Percentiles rank a stretch among this genome's conserved stretches.
Conservation (phyloP, 2,113 vertebrate species). For the Neotragus moschatus region DNA sequence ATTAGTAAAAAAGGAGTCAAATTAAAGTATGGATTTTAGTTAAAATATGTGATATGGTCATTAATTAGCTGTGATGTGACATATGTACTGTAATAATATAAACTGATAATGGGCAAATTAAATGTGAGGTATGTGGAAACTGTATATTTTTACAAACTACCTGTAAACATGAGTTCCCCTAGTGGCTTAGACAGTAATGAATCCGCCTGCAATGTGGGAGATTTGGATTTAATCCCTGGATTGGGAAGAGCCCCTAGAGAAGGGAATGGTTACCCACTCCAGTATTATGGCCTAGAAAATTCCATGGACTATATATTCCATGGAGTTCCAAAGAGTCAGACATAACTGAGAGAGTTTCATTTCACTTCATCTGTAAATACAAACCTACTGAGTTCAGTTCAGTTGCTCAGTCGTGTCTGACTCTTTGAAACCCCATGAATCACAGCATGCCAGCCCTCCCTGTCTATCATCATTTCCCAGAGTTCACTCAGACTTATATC, state of each 20-base stretch:
- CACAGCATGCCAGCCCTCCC: no score
- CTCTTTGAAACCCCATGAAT: no score
- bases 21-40: not conserved
- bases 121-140: not conserved
- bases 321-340: fast-evolving
- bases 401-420: no score
- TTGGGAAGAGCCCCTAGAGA: not conserved
- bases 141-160: no score
- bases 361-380: no score
- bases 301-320: not conserved
- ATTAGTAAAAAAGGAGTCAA: not conserved
- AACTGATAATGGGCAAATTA: not conserved
- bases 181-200: not conserved
- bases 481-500: no score
- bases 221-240: not conserved
- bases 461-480: no score
- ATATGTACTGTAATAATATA: not conserved
- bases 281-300: not conserved
- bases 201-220: not conserved
- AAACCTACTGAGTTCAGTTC: no score
- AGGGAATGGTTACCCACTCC: not conserved
- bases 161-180: not conserved
- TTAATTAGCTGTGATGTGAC: not conserved
- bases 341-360: no score
- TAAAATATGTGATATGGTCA: not conserved